Evolutionary conservation across 1,140 invertebrate genomes (phyloP), one percentile per base, ranked within the genome.

Genomic region (Atta colombica): DNA sequence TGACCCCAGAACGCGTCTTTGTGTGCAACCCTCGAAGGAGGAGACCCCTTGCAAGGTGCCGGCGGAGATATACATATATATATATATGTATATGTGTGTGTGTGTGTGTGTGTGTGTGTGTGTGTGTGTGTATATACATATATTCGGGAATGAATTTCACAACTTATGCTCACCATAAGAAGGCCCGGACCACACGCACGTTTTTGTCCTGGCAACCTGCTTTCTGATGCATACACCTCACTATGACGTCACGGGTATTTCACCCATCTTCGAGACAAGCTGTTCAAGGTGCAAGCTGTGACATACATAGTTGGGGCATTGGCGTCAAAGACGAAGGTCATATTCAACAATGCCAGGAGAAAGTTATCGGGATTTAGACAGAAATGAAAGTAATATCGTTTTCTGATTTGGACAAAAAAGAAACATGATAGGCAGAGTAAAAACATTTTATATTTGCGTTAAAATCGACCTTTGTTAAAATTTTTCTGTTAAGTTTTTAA

Each of bases 161-260:
- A 39, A 66, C 51, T 51, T 14, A 16, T 28, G 14, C 55, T 66
- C 75, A 78, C 75, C 45, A 45, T 18, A 66, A 80, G 69, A 14
- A 74, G 69, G 53, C 18, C 39, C n/a, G 61, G 16, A 12, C n/a
- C 4, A 58, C 55, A 74, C 63, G 53, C 45, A 61, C 51, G 31
- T 65, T 69, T 58, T 49, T 82, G n/a, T 74, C n/a, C 66, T 86
- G 28, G 28, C 87, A 91, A 91, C 89, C 89, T 91, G 89, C 58
- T 78, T 77, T 77, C 31, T 91, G 89, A 91, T 87, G 89, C 87
- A n/a, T 77, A 63, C 55, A 6, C 35, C 58, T 7, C 53, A 2
- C 45, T n/a, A 16, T 92, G 87, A 92, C 90, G 92, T 93, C 91
- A 93, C 86, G 10, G 4, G 4, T 16, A 74, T 78, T 87, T 91